Conservation (phyloP, 2,797 vertebrate species). For the Micromesistius poutassou region DNA sequence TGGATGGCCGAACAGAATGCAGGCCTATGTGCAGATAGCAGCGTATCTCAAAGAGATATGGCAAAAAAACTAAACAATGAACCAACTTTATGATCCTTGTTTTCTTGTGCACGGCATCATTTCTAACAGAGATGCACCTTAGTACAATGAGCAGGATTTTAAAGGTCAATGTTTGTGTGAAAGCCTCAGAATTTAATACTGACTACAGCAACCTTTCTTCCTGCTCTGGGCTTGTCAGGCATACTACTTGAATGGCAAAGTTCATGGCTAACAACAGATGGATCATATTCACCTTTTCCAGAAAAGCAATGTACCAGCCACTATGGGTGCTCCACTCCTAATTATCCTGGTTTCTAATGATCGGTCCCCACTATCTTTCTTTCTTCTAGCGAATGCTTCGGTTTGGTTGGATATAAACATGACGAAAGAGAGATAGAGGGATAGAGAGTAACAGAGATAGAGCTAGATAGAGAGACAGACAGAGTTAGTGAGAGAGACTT, state of each 20-base stretch:
- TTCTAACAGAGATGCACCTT: not conserved
- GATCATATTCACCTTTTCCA: conserved; percentile 39
- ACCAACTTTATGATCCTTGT: not conserved
- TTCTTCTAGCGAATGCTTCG: not conserved
- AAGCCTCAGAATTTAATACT: conserved; percentile 28
- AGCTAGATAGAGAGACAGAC: conserved; percentile 1
- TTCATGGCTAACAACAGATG: conserved; percentile 34
- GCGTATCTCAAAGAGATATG: too few relatives aligned
- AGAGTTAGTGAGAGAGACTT: not conserved
- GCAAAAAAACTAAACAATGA: too few relatives aligned
- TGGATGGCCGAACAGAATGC: too few relatives aligned
- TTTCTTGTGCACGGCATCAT: not conserved
- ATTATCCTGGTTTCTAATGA: conserved; percentile 14
- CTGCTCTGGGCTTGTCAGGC: conserved; percentile 32
- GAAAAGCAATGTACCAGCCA: conserved; percentile 14
- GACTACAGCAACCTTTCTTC: conserved; percentile 14
- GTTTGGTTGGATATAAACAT: not conserved
- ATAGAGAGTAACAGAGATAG: not conserved
- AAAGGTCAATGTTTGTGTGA: conserved; percentile 28
- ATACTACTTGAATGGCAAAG: conserved; percentile 52
- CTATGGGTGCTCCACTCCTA: not conserved
- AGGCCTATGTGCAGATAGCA: too few relatives aligned
- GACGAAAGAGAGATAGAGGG: too few relatives aligned
- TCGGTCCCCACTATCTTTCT: conserved; percentile 10
- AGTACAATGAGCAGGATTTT: conserved; percentile 20